These are phyloP conservation scores for Rhyacophila brunnea DNA, from an alignment of 1,140 invertebrate genomes.

Conservation along the genomic window DNA sequence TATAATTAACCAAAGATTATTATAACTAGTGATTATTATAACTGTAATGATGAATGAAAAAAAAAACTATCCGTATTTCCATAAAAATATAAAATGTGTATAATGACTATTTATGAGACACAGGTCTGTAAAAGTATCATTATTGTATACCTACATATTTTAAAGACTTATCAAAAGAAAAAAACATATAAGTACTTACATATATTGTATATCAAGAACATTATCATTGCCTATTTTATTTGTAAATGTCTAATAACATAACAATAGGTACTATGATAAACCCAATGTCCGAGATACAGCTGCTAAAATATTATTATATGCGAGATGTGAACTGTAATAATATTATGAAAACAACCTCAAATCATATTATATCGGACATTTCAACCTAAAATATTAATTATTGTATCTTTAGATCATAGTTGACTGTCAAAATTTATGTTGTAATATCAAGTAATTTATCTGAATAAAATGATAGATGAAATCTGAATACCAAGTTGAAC, in stretches of 20 bases:
- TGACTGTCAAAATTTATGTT: conserved; percentile 34
- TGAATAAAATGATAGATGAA: conserved; percentile 35
- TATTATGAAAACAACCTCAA: too few relatives aligned
- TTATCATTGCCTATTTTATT: conserved; percentile 30
- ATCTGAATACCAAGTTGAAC: conserved; percentile 2
- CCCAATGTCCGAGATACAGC: conserved; percentile 6
- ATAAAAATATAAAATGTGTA: too few relatives aligned
- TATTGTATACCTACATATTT: background rate
- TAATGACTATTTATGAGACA: background rate
- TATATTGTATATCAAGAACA: too few relatives aligned
- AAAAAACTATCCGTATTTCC: too few relatives aligned
- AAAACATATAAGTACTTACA: background rate
- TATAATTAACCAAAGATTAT: too few relatives aligned
- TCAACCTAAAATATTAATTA: conserved; percentile 24
- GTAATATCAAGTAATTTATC: conserved; percentile 32
- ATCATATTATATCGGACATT: conserved; percentile 10
- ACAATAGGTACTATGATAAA: background rate
- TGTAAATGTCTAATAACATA: conserved; percentile 25
- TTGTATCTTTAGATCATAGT: conserved; percentile 34
- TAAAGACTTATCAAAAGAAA: conserved; percentile 17
- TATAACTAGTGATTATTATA: too few relatives aligned
- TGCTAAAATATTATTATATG: background rate
- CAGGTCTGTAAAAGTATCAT: background rate
- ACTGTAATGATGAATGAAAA: too few relatives aligned
- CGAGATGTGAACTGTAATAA: background rate